phyloP scores from a whole-genome alignment of 2,113 vertebrate species.

The Laticauda colubrina region DNA sequence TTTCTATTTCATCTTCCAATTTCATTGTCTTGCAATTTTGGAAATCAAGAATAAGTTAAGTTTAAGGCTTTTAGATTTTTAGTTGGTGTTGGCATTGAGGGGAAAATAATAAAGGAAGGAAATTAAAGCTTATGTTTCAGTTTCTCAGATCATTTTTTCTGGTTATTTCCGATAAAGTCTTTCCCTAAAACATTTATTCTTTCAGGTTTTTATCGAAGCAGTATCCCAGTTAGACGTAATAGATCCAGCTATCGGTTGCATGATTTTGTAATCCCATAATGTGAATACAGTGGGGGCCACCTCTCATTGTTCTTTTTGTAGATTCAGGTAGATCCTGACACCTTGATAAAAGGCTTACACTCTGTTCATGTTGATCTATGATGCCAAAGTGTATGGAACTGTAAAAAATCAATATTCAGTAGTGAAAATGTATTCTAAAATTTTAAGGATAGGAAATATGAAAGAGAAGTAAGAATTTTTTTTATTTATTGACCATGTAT shows the following conservation, averaged over 20 bases:
- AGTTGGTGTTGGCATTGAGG: not conserved
- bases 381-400: not conserved
- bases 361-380: not conserved
- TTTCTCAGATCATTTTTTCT: not conserved
- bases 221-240: not conserved
- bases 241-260: not conserved
- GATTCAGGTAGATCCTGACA: not conserved
- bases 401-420: not conserved
- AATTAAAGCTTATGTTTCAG: not conserved
- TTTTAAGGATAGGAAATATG: not conserved
- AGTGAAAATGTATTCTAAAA: not conserved
- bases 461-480: not conserved
- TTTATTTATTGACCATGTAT: not conserved
- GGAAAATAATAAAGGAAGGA: not conserved
- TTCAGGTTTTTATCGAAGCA: not conserved
- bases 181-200: not conserved
- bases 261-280: not conserved
- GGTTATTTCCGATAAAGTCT: not conserved
- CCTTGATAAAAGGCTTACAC: not conserved
- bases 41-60: not conserved
- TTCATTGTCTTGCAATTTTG: not conserved
- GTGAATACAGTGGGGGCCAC: not conserved
- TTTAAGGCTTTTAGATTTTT: not conserved
- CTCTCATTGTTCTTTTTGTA: not conserved
- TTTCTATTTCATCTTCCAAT: not conserved